phyloP scores from a whole-genome alignment of 2,888 invertebrate species.

The Ornithoptera alexandrae region DNA sequence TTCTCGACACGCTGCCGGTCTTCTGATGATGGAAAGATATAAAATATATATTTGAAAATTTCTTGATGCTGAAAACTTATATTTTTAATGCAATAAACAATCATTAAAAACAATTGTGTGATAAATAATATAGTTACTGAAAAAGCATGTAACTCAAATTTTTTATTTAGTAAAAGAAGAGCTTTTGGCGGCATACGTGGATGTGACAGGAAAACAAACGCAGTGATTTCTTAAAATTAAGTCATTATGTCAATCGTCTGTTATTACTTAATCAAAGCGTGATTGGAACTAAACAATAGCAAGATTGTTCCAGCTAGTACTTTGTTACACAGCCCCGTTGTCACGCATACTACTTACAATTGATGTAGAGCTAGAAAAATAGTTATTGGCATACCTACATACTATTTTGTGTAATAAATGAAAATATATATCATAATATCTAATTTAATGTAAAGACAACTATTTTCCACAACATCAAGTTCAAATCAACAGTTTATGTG shows the following conservation, averaged over 20 bases:
- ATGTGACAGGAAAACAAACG: neutral
- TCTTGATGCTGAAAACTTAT: too few relatives aligned
- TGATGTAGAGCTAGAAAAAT: constrained; percentile 18
- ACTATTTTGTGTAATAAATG: neutral
- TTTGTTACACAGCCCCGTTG: constrained; percentile 37
- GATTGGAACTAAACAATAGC: constrained; percentile 55
- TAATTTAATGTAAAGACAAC: too few relatives aligned
- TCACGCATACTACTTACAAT: constrained; percentile 32
- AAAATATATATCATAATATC: too few relatives aligned
- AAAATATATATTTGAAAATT: too few relatives aligned
- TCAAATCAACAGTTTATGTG: too few relatives aligned
- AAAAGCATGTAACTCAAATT: neutral
- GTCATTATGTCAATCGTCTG: constrained; percentile 54
- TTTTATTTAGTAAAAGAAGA: neutral
- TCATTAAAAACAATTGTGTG: too few relatives aligned
- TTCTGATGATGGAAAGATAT: too few relatives aligned
- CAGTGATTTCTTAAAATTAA: constrained; percentile 48
- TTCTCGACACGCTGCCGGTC: too few relatives aligned
- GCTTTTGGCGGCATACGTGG: neutral
- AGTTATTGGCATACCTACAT: neutral
- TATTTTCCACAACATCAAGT: too few relatives aligned
- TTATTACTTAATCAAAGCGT: constrained; percentile 60
- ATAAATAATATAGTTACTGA: too few relatives aligned
- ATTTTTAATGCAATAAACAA: too few relatives aligned
- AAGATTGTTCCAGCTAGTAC: constrained; percentile 50